phyloP scores from a whole-genome alignment of 2,797 vertebrate genomes.

The Antennarius maculatus region DNA sequence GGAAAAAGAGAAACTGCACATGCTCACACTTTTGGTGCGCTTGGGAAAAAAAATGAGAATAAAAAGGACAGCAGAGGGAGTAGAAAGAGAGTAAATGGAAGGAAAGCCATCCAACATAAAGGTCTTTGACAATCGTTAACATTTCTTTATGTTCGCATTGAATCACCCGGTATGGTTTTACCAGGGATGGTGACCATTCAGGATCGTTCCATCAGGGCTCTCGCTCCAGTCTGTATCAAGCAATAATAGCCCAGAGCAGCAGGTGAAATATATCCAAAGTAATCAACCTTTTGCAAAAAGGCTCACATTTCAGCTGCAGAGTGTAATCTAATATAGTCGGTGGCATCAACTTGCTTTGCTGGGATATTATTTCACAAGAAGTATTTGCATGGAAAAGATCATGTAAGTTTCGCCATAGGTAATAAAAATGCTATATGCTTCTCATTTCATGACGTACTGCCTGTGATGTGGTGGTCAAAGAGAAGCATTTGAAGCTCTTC shows the following conservation, averaged over 20 bases:
- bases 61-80: slow-evolving; percentile 62
- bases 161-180: slow-evolving; percentile 86
- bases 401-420: slow-evolving; percentile 56
- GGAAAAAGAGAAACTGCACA: slow-evolving; percentile 12
- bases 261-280: slow-evolving; percentile 91
- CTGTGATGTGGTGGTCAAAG: slow-evolving; percentile 36
- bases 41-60: slow-evolving; percentile 35
- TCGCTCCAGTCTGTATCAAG: slow-evolving; percentile 86
- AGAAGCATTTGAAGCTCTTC: slow-evolving; percentile 19
- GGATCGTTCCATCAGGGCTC: slow-evolving; percentile 85
- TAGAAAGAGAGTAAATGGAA: slow-evolving; percentile 47
- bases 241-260: slow-evolving; percentile 91
- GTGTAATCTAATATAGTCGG: slow-evolving; percentile 84
- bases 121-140: slow-evolving; percentile 79
- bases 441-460: slow-evolving; percentile 41
- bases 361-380: slow-evolving; percentile 83
- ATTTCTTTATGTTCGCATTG: slow-evolving; percentile 83
- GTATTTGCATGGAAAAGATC: slow-evolving; percentile 71
- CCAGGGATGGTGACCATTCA: slow-evolving; percentile 82
- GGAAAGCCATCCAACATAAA: slow-evolving; percentile 76
- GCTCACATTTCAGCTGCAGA: slow-evolving; percentile 86
- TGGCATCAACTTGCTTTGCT: slow-evolving; percentile 84
- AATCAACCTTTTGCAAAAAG: slow-evolving; percentile 92
- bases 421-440: slow-evolving; percentile 57
- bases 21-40: slow-evolving; percentile 26